These are phyloP conservation scores for Idaea straminata DNA, from an alignment of 2,888 invertebrate species.

Conservation along the genomic window DNA sequence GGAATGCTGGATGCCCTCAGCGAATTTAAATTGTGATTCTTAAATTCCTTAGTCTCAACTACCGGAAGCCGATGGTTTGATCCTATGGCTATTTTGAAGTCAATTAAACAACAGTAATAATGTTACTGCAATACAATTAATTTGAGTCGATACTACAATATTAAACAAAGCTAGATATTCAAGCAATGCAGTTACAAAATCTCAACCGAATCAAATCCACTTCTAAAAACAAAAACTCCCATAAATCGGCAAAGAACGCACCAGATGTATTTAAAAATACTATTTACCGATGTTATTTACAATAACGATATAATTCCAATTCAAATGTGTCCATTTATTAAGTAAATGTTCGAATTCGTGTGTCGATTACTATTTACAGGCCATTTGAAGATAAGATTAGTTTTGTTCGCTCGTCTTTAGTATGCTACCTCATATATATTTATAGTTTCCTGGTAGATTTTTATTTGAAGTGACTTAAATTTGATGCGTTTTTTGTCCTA, in stretches of 20 bases:
- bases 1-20: no score
- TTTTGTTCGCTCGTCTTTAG: background rate
- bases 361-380: background rate
- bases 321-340: conserved; percentile 24
- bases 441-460: background rate
- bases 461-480: background rate
- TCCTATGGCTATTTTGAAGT: background rate
- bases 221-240: background rate
- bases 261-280: conserved; percentile 1
- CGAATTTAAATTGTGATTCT: no score
- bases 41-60: no score
- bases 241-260: conserved; percentile 1
- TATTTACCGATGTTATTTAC: conserved; percentile 20
- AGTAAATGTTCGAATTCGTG: conserved; percentile 11
- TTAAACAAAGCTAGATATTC: background rate
- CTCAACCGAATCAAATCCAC: background rate
- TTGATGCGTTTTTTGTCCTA: background rate
- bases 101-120: background rate
- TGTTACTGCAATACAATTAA: background rate
- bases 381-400: background rate
- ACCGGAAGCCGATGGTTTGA: no score
- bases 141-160: background rate
- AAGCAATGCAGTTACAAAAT: conserved; percentile 1
- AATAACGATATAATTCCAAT: conserved; percentile 21
- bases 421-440: background rate